phyloP scores from a whole-genome alignment of 1,140 invertebrate species.

The Brachionus calyciflorus region DNA sequence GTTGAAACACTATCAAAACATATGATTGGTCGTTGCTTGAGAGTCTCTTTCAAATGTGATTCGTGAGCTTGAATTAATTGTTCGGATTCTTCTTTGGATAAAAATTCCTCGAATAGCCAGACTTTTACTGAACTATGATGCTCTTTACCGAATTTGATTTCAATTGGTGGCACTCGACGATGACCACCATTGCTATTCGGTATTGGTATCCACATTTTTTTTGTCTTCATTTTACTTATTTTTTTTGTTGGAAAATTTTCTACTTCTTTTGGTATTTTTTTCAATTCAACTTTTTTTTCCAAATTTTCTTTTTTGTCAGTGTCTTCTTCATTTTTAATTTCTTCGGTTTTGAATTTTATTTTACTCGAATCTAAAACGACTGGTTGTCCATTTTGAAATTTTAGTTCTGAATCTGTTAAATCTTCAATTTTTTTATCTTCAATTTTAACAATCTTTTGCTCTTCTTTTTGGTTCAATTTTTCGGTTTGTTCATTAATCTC shows the following conservation, averaged over 20 bases:
- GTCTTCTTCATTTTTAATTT: not conserved
- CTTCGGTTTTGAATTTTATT: constrained; percentile 27
- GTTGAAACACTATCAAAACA: constrained; percentile 56
- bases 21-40: constrained; percentile 52
- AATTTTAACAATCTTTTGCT: constrained; percentile 2
- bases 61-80: constrained; percentile 55
- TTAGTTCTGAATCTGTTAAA: constrained; percentile 1
- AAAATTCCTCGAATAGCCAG: constrained; percentile 57
- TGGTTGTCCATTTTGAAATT: constrained; percentile 3
- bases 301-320: not conserved
- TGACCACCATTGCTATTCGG: constrained; percentile 51
- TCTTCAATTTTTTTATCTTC: constrained; percentile 31
- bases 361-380: constrained; percentile 2
- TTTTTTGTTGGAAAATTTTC: constrained; percentile 8
- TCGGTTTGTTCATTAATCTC: not conserved
- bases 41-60: constrained; percentile 52
- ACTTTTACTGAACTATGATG: constrained; percentile 53
- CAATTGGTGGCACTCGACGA: constrained; percentile 52
- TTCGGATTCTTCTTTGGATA: constrained; percentile 56
- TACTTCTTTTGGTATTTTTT: not conserved
- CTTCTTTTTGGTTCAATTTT: not conserved
- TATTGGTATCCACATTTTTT: constrained; percentile 47
- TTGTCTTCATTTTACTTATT: constrained; percentile 41
- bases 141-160: constrained; percentile 54
- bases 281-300: not conserved